phyloP scores from a whole-genome alignment of 64 coral and sea anemone species.

The Hydrozoanthus tunicans region DNA sequence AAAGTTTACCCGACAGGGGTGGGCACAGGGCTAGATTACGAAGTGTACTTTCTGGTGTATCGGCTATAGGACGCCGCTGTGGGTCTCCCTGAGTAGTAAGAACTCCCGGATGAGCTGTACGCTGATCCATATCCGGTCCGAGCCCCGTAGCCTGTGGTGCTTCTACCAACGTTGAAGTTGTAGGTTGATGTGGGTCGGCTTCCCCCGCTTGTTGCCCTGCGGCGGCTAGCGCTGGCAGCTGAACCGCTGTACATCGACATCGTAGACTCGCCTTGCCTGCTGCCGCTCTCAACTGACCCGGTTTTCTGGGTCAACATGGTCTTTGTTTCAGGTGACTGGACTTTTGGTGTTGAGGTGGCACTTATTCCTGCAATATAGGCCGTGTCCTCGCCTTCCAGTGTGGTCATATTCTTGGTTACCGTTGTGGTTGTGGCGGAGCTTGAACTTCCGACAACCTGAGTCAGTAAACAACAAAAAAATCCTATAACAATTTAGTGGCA shows the following conservation, averaged over 20 bases:
- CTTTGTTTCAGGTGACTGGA: constrained; percentile 6
- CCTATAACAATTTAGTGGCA: too few relatives aligned
- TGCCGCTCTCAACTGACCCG: not conserved
- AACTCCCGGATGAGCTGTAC: constrained; percentile 19
- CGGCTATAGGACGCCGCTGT: constrained; percentile 27
- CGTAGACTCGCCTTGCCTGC: constrained; percentile 1
- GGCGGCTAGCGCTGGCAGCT: not conserved
- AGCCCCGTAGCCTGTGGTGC: not conserved
- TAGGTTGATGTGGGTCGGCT: constrained; percentile 3
- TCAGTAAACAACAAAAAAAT: not conserved
- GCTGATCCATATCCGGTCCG: constrained; percentile 4
- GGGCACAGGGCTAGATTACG: not conserved
- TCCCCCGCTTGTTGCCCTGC: not conserved
- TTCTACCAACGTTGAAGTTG: constrained; percentile 52
- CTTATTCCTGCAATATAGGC: constrained; percentile 16
- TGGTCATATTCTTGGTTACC: constrained; percentile 12
- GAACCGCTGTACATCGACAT: constrained; percentile 12
- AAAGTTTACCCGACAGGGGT: not conserved
- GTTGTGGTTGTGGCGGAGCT: not conserved
- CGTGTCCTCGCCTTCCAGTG: not conserved
- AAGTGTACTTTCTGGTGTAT: constrained; percentile 43
- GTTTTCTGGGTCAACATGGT: not conserved
- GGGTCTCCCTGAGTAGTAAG: constrained; percentile 1
- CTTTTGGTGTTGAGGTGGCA: constrained; percentile 40
- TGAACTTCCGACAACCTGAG: not conserved